Percentiles rank a stretch among this genome's conserved stretches.
phyloP scores from a whole-genome alignment of 2,113 vertebrate genomes.

The Odocoileus virginianus region DNA sequence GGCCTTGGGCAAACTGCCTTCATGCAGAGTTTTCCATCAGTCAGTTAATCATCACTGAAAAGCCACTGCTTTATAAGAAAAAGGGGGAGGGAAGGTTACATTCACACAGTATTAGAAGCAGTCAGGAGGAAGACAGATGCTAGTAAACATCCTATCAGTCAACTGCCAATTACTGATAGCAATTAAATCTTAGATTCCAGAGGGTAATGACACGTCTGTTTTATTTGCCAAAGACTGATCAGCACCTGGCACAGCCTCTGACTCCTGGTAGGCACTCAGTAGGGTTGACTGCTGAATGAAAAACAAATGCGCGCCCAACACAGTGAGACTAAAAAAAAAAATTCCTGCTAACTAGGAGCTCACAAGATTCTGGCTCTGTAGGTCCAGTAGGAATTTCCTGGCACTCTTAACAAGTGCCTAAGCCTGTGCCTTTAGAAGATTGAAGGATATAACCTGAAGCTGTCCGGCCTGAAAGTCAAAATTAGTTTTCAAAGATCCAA shows the following conservation, averaged over 20 bases:
- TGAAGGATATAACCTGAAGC: not conserved
- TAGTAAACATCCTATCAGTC: not conserved
- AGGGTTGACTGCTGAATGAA: not conserved
- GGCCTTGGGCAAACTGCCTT: not conserved
- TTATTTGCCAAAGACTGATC: not conserved
- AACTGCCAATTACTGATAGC: not conserved
- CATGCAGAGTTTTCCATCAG: not conserved
- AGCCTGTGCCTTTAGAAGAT: not conserved
- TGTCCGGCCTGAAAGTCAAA: not conserved
- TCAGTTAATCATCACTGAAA: not conserved
- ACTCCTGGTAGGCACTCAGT: not conserved
- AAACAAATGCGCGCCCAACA: not conserved
- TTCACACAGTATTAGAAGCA: not conserved
- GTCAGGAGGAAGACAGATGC: not conserved
- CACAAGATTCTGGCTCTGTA: not conserved
- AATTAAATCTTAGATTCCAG: not conserved
- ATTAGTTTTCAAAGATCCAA: not conserved
- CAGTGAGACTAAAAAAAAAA: not conserved
- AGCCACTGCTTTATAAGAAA: not conserved
- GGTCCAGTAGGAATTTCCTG: not conserved
- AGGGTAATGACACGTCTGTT: not conserved
- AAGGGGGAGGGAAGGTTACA: not conserved
- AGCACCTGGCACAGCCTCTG: not conserved
- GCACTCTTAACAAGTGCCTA: not conserved
- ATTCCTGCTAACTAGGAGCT: not conserved